Base-by-base conservation (phyloP, 2,888 invertebrate species). In the Cephus pulcher region DNA sequence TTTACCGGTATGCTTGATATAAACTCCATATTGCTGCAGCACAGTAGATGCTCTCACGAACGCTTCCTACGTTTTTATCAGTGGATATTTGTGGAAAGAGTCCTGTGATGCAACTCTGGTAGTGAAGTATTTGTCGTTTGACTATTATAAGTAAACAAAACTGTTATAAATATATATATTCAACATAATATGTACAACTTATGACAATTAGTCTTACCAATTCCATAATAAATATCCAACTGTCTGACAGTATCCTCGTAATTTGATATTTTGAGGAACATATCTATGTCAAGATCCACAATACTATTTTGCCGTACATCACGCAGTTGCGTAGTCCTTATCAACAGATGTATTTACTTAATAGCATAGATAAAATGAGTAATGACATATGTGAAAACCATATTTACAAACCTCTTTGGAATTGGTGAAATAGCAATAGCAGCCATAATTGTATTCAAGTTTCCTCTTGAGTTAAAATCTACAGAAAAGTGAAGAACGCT, bases 41-140 rank as follows among this genome's bases (percentile, higher is more conserved):
- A 94, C 99, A 99, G 91, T 99, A 99, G 84, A 99, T 96, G 92
- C 98, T 98, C 88, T 99, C 99, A 76, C 98, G 94, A 71, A 98
- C 96, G 90, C 98, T 98, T 11, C 96, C 97, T 80, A 96, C 94
- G 87, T 94, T 94, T 79, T 95, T 94, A 88, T 98, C 97, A 77
- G 94, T 95, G 77, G 97, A 96, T 88, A 96, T 90, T 84, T 96
- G 96, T 3, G 99, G 99, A 92, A 98, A 99, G 34, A 99, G 92
- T 0, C 99, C 99, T 70, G 97, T 97, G 76, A 98, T 97, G 74
- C 97, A 96, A 91, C 98, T 98, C 93, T 99, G 99, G 91, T 96
- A 97, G 77, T 95, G 94, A 73, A 99, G 92, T 78, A 99, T 93
- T 91, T 99, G 99, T 78, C 98, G 93, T 92, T 98, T 98, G 34